Base-by-base conservation (phyloP, 2,113 vertebrate genomes). In the Chlorodrepanis virens region DNA sequence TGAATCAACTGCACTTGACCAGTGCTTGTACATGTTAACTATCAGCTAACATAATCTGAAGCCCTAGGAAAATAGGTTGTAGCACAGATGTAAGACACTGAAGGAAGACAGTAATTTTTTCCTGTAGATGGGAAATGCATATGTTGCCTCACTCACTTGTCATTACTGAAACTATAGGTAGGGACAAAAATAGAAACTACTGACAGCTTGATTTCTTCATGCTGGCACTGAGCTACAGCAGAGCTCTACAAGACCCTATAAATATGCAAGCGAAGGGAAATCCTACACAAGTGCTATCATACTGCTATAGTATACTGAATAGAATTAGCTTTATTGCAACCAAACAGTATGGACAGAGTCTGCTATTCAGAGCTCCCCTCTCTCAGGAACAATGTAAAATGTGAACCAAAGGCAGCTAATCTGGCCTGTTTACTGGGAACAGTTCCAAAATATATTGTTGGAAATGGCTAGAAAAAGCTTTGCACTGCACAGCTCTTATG, bases 181-280 rank as follows among this genome's bases (percentile, higher is more conserved):
- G 97, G 94, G 91, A 96, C 83, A 63, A 96, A 98, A 98, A 98
- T 97, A 98, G 98, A 97, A 97, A 92, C 95, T 93, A 96, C 97
- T 97, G 97, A 98, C 96, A 96, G 95, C 96, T 97, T 95, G 76
- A 95, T 96, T 98, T 97, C 97, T 93, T 96, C 89, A 91, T 84
- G 68, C 85, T 97, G 97, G 97, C 97, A 97, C 92, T 59, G 89
- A 93, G 90, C 95, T 95, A 93, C 91, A 44, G 85, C 15, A 63
- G 90, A 96, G 94, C 97, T 95, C 93, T 89, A 96, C 94, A 96
- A 98, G 97, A 97, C 93, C 96, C 96, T 98, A 96, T 98, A 97
- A 97, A 98, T 97, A 97, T 96, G 97, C 97, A 98, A 96, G 97
- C 70, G 22, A 94, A 97, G 96, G 97, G 96, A 96, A 97, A 96